Evolutionary conservation across 1,140 invertebrate species (phyloP), one percentile per base, ranked within the genome.

Genomic region (Portunus trituberculatus): DNA sequence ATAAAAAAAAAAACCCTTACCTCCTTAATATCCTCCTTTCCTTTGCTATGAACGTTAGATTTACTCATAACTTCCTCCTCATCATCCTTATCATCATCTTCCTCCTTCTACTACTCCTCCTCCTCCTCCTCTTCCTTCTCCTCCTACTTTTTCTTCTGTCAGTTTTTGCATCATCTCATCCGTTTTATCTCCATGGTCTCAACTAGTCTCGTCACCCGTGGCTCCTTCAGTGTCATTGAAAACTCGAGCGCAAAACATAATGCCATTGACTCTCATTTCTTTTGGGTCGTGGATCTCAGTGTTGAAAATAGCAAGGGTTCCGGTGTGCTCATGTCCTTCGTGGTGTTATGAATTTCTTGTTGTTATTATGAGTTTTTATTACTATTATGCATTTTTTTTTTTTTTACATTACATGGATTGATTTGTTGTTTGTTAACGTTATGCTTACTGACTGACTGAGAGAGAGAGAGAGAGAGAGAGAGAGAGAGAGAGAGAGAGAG

Each of bases 391-490:
- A 6, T 39, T 6, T 2, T 39, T 39, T 6, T 39, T 6, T 39
- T 6, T 39, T 39, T 39, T 39, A 39, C 39, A 39, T 39, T 87
- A n/a, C 28, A 32, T 28, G 29, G 14, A 32, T 28, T 87, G 29
- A 16, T 87, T 28, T 32, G 14, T 39, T 28, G 29, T 87, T 31
- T 32, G 84, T 31, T 87, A 8, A 87, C 16, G 16, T 87, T 39
- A 32, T 16, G 8, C 14, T 87, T 0, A n/a, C 3, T 87, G 0
- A 29, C 6, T n/a, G 29, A 29, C 14, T 87, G 14, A 25, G 12
- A n/a, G n/a, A 87, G 84, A 87, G 84, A 87, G 84, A 87, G 84
- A 87, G 84, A 87, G 84, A 87, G 84, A 87, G 84, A 87, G 84
- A 87, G 16, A 87, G 84, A 87, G 84, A 87, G 84, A 87, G n/a